phyloP scores from a whole-genome alignment of 2,797 vertebrate species.

The Clarias platycephalus region DNA sequence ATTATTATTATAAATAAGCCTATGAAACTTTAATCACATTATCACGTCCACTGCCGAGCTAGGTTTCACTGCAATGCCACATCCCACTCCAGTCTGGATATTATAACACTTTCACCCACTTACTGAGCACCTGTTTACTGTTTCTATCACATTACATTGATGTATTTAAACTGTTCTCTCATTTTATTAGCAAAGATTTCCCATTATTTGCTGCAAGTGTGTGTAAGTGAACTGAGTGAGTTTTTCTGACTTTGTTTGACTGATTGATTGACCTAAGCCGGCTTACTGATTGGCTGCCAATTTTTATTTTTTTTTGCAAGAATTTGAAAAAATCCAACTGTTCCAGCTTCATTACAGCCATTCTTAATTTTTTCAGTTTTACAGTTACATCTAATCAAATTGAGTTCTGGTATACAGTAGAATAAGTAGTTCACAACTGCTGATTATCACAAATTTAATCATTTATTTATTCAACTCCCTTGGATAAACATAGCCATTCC shows the following conservation, averaged over 20 bases:
- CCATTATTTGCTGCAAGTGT: not conserved
- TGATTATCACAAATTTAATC: slow-evolving; percentile 3
- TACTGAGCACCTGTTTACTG: not conserved
- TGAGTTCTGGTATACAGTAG: not conserved
- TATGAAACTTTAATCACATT: not conserved
- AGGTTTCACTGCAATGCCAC: not conserved
- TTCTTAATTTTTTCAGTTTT: not conserved
- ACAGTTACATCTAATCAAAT: not conserved
- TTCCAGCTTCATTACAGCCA: not conserved
- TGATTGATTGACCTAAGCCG: not conserved
- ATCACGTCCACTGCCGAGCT: not conserved
- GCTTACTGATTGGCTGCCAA: not conserved
- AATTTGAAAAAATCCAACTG: too few relatives aligned
- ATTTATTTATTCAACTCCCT: slow-evolving; percentile 56
- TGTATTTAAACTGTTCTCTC: not conserved
- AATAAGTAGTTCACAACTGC: slow-evolving; percentile 20
- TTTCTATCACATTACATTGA: not conserved
- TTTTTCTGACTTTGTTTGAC: not conserved
- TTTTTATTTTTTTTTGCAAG: not conserved
- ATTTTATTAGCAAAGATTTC: not conserved
- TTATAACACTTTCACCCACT: not conserved
- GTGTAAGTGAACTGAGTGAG: not conserved
- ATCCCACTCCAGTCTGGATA: not conserved
- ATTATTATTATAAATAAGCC: not conserved
- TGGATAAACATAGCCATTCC: slow-evolving; percentile 23